phyloP scores from a whole-genome alignment of 2,888 invertebrate species.

The Schrankia costaestrigalis region DNA sequence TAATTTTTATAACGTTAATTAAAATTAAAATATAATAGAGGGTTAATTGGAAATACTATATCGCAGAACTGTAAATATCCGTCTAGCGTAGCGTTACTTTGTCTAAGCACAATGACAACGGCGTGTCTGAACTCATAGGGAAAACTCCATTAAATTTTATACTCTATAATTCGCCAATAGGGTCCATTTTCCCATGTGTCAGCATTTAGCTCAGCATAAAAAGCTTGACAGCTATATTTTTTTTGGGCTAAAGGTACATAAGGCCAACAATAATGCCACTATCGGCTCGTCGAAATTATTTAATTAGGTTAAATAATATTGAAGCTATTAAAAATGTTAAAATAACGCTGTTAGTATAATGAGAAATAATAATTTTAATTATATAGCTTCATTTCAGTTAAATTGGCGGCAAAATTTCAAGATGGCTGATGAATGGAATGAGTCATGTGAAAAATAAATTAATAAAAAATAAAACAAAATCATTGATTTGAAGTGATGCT shows the following conservation, averaged over 20 bases:
- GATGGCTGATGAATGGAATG: conserved; percentile 45
- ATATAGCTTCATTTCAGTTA: conserved; percentile 26
- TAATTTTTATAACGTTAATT: not conserved
- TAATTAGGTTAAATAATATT: conserved; percentile 25
- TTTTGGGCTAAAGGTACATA: no score
- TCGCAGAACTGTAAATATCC: conserved; percentile 34
- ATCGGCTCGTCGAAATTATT: conserved; percentile 33
- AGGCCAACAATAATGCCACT: no score
- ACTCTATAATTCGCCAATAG: conserved; percentile 34
- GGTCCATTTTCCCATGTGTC: conserved; percentile 56
- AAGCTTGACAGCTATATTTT: no score
- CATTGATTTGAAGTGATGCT: conserved; percentile 65
- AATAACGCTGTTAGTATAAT: conserved; percentile 59
- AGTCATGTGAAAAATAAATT: conserved; percentile 39
- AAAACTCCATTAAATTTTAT: conserved; percentile 35
- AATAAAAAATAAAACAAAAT: conserved; percentile 33
- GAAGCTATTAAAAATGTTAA: conserved; percentile 47
- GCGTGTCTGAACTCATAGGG: conserved; percentile 56
- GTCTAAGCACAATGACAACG: conserved; percentile 59
- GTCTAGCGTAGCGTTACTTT: conserved; percentile 53
- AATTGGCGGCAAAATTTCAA: conserved; percentile 32
- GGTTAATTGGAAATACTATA: conserved; percentile 5
- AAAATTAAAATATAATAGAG: conserved; percentile 7
- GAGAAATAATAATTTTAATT: conserved; percentile 23
- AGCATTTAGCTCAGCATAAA: conserved; percentile 53